These are phyloP conservation scores for Noctua janthe DNA, from an alignment of 2,888 invertebrate genomes.

Conservation along the genomic window DNA sequence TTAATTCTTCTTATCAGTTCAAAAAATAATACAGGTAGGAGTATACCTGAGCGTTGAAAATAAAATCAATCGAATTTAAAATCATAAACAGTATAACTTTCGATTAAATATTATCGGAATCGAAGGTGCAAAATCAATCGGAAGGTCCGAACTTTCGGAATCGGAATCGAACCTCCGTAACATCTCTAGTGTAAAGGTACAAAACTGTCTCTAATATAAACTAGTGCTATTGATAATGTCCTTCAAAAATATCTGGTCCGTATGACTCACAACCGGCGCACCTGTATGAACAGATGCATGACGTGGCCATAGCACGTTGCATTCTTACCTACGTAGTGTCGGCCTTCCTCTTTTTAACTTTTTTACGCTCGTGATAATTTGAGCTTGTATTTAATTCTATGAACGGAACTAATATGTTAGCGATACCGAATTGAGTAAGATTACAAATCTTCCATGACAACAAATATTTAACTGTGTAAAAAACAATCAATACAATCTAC, in stretches of 20 bases:
- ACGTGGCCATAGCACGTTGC: background rate
- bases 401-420: background rate
- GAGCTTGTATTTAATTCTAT: background rate
- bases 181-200: background rate
- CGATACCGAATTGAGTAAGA: background rate
- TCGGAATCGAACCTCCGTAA: too few relatives aligned
- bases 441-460: background rate
- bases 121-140: too few relatives aligned
- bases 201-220: background rate
- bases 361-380: background rate
- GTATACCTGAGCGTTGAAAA: too few relatives aligned
- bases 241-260: background rate
- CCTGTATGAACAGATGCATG: slow-evolving; percentile 6
- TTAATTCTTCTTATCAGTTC: too few relatives aligned
- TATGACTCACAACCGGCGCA: background rate
- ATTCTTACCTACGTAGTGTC: background rate
- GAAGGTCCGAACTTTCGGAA: too few relatives aligned
- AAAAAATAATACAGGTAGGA: too few relatives aligned
- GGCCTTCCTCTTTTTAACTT: background rate
- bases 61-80: too few relatives aligned
- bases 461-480: background rate
- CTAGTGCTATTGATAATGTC: background rate
- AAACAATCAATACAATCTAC: background rate
- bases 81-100: too few relatives aligned
- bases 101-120: too few relatives aligned